These are phyloP conservation scores for Frankliniella intonsa DNA, from an alignment of 2,888 invertebrate species.

Conservation along the genomic window DNA sequence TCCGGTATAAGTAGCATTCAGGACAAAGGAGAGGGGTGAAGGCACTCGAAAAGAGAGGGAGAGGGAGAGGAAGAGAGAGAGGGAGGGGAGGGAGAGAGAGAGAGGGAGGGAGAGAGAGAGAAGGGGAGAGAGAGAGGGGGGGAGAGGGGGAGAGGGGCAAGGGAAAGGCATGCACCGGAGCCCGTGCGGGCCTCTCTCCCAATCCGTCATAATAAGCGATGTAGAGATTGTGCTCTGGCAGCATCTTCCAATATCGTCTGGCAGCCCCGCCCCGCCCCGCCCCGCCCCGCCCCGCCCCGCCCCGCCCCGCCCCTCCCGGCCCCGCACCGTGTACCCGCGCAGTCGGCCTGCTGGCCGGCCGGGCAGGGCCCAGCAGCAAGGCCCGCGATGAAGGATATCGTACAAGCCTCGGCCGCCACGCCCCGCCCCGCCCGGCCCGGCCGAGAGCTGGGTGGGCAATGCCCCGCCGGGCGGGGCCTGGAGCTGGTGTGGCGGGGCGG, in stretches of 20 bases:
- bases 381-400: not conserved
- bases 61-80: not conserved
- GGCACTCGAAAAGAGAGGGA: too few relatives aligned
- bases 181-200: not conserved
- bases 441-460: not conserved
- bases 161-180: not conserved
- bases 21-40: too few relatives aligned
- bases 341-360: not conserved
- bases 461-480: too few relatives aligned
- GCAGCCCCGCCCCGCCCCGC: not conserved
- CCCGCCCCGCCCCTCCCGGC: too few relatives aligned
- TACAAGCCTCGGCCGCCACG: not conserved
- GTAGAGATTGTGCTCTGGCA: not conserved
- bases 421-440: not conserved
- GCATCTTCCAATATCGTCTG: constrained; percentile 26
- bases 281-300: too few relatives aligned
- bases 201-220: constrained; percentile 23
- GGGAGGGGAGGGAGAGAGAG: not conserved
- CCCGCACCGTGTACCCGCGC: not conserved
- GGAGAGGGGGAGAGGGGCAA: not conserved
- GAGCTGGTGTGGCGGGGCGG: too few relatives aligned
- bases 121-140: not conserved
- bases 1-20: too few relatives aligned
- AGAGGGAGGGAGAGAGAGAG: not conserved
- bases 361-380: not conserved